Conservation (phyloP, 2,113 vertebrate species). For the Rhineura floridana region DNA sequence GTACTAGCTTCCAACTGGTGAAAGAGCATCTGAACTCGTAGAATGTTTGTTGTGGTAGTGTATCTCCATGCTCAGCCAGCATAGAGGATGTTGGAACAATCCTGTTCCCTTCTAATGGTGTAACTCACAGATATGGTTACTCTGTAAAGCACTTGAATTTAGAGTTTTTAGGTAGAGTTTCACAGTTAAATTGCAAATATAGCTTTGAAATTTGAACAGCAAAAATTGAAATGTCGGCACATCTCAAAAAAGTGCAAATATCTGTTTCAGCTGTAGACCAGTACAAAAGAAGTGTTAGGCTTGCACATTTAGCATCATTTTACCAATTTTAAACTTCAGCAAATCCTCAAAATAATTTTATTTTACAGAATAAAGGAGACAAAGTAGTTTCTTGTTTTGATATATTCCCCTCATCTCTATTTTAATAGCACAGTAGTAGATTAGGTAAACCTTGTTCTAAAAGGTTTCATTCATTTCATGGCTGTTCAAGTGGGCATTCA, state of each 20-base stretch:
- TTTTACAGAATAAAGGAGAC: too few species aligned
- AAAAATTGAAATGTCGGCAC: background rate
- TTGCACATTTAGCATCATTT: background rate
- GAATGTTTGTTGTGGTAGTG: too few species aligned
- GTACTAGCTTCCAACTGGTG: too few species aligned
- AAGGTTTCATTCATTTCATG: background rate
- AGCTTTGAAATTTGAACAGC: background rate
- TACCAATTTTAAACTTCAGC: background rate
- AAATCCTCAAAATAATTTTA: background rate
- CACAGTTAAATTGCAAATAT: background rate
- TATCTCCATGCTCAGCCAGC: background rate
- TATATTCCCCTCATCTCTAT: too few species aligned
- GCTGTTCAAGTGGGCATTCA: background rate
- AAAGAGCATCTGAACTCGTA: too few species aligned
- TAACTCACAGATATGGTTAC: background rate
- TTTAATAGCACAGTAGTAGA: too few species aligned
- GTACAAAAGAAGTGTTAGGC: background rate
- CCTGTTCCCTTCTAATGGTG: background rate
- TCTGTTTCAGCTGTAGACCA: background rate
- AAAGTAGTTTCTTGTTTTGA: too few species aligned
- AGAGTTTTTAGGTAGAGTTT: background rate
- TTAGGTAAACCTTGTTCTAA: background rate
- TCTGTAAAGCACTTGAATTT: background rate
- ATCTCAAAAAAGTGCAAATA: background rate
- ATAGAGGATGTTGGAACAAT: background rate